Evolutionary conservation across 2,797 vertebrate genomes (phyloP).

Genomic region (Poeciliopsis infans): DNA sequence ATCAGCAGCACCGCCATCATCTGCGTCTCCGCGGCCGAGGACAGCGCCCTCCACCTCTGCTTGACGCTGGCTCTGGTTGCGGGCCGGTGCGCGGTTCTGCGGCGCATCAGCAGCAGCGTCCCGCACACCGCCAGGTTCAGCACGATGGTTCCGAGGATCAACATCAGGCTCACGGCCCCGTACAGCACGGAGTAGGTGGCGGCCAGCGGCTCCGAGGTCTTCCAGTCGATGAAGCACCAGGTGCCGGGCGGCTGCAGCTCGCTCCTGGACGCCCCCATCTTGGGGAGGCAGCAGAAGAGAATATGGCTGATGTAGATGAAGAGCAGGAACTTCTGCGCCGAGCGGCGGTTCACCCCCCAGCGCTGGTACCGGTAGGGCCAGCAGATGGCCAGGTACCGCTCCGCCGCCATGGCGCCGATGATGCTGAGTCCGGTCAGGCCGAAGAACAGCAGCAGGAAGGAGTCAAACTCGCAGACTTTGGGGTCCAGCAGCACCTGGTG

Average conservation of each 20-base stretch:
- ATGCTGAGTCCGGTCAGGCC: constrained; percentile 92
- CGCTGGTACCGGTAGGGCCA: constrained; percentile 94
- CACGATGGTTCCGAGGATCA: constrained; percentile 90
- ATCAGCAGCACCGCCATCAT: constrained; percentile 95
- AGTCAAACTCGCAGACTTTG: constrained; percentile 88
- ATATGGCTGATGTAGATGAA: constrained; percentile 88
- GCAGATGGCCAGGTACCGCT: constrained; percentile 96
- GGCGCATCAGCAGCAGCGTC: constrained; percentile 92
- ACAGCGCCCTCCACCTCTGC: constrained; percentile 80
- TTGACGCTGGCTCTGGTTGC: constrained; percentile 74
- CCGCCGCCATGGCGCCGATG: constrained; percentile 96
- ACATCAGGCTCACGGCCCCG: constrained; percentile 88
- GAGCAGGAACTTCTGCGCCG: constrained; percentile 87
- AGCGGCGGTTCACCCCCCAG: constrained; percentile 86
- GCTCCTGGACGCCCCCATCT: constrained; percentile 85
- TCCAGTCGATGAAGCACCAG: constrained; percentile 98
- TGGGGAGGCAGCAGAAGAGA: constrained; percentile 92
- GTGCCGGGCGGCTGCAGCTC: constrained; percentile 82
- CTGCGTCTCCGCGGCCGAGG: constrained; percentile 92
- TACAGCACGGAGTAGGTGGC: constrained; percentile 90
- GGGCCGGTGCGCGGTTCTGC: constrained; percentile 83
- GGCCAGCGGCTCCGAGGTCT: constrained; percentile 64
- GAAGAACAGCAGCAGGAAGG: constrained; percentile 94
- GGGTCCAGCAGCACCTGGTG: constrained; percentile 79
- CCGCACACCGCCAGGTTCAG: constrained; percentile 93